A percentile compares a stretch with the other conserved stretches of the same genome.
Conservation (phyloP, 2,888 invertebrate genomes). For the Dione juno region DNA sequence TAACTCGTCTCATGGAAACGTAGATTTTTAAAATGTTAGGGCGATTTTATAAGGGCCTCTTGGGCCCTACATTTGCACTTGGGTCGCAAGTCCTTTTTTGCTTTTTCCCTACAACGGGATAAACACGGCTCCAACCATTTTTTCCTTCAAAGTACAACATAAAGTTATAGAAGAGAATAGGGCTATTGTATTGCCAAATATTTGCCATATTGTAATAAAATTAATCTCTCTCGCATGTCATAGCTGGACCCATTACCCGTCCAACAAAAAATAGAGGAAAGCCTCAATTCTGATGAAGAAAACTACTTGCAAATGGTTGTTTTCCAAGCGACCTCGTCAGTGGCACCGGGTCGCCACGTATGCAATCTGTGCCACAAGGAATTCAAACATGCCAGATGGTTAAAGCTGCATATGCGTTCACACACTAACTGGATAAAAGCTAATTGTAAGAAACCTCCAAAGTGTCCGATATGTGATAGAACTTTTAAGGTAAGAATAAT, state of each 20-base stretch:
- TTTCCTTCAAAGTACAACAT: no score
- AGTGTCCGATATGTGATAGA: slow-evolving; percentile 84
- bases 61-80: no score
- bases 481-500: slow-evolving; percentile 79
- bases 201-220: no score
- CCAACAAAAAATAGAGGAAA: slow-evolving; percentile 57
- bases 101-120: no score
- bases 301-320: slow-evolving; percentile 76
- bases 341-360: slow-evolving; percentile 83
- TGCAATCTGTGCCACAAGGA: slow-evolving; percentile 86
- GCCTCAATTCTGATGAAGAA: slow-evolving; percentile 74
- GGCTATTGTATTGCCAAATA: no score
- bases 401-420: slow-evolving; percentile 85
- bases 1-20: no score
- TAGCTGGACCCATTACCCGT: slow-evolving; percentile 38
- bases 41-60: no score
- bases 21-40: no score
- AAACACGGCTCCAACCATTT: no score
- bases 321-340: slow-evolving; percentile 79
- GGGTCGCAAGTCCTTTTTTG: no score
- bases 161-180: no score
- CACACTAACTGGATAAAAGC: slow-evolving; percentile 86
- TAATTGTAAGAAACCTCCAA: slow-evolving; percentile 86
- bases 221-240: background rate
- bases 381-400: slow-evolving; percentile 85